Evolutionary conservation across 2,113 vertebrate species (phyloP).

Genomic region (Hydrochoerus hydrochaeris): DNA sequence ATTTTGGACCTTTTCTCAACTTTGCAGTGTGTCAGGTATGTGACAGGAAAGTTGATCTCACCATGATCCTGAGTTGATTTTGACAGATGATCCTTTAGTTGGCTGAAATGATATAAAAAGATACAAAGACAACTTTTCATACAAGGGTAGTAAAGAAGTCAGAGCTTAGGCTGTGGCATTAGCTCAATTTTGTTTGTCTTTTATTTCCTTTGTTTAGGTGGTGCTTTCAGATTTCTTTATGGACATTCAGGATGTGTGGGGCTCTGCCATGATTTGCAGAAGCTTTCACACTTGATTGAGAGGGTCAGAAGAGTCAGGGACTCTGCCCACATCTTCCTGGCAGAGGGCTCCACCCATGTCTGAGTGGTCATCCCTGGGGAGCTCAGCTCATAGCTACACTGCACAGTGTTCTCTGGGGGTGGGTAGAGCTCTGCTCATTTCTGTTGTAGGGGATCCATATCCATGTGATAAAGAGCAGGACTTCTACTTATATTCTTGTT

Average conservation of each 20-base stretch:
- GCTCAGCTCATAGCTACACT: background rate
- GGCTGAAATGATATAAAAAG: background rate
- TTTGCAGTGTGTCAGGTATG: background rate
- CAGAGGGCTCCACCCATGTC: too few relatives aligned
- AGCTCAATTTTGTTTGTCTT: background rate
- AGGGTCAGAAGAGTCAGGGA: background rate
- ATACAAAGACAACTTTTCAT: background rate
- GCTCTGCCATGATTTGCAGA: background rate
- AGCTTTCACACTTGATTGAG: background rate
- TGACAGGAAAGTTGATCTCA: background rate
- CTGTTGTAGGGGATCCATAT: background rate
- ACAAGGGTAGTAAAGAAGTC: background rate
- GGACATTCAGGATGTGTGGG: background rate
- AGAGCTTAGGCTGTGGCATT: background rate
- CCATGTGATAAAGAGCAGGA: background rate
- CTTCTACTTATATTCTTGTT: background rate
- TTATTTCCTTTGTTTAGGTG: background rate
- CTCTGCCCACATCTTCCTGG: background rate
- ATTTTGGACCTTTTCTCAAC: background rate
- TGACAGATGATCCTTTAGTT: background rate
- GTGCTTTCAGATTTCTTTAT: background rate
- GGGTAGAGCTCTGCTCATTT: background rate
- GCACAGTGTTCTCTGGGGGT: background rate
- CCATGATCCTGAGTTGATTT: background rate
- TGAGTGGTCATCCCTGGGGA: background rate